phyloP scores from a whole-genome alignment of 53 echinoderm and acorn worm species.

The Zoroaster sp. region DNA sequence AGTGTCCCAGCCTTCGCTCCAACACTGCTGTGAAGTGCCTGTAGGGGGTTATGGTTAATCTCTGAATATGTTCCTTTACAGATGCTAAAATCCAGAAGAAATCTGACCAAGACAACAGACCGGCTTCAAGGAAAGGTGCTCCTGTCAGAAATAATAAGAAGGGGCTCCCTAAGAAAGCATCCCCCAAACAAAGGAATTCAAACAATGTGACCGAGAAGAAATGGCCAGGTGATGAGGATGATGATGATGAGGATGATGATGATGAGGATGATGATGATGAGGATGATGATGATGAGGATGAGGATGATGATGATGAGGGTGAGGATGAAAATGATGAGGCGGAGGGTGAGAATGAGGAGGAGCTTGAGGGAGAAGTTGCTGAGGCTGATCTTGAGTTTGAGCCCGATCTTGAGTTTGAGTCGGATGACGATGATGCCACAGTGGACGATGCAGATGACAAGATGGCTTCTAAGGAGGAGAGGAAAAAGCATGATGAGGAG shows the following conservation, averaged over 20 bases:
- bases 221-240: background rate
- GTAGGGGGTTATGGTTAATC: background rate
- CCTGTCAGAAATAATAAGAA: background rate
- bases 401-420: slow-evolving; percentile 44
- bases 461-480: background rate
- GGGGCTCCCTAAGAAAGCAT: background rate
- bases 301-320: no score
- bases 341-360: slow-evolving; percentile 1
- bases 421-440: background rate
- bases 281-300: slow-evolving; percentile 7
- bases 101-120: background rate
- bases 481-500: background rate
- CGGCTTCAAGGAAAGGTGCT: background rate
- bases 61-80: background rate
- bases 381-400: slow-evolving; percentile 6
- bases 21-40: no score
- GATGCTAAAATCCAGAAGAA: slow-evolving; percentile 21
- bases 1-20: no score
- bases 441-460: slow-evolving; percentile 28
- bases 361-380: slow-evolving; percentile 44
- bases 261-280: slow-evolving; percentile 41
- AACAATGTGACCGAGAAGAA: background rate
- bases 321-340: slow-evolving; percentile 52
- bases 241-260: slow-evolving; percentile 8
- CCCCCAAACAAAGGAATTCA: background rate